Base-by-base conservation (phyloP, 2,113 vertebrate species). In the Gadus macrocephalus region DNA sequence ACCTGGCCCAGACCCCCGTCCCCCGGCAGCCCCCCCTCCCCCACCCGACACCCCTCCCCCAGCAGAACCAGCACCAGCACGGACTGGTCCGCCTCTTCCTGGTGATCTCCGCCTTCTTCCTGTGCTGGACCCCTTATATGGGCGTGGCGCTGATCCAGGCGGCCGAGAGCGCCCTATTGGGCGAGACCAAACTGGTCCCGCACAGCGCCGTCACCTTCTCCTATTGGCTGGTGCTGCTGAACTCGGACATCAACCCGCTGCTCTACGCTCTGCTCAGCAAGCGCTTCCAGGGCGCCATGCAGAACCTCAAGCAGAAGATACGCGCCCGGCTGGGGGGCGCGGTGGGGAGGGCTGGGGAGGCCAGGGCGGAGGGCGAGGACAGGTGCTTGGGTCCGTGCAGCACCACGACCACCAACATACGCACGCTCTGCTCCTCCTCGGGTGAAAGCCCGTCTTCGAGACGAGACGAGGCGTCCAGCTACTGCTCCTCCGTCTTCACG, bases 181-280 rank as follows among this genome's bases (percentile, higher is more conserved):
- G 83, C n/a, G 71, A 65, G 2, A 68, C 84, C 65, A 90, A 75
- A 56, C 77, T 87, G 0, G 76, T 94, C 19, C 90, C 93, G 0
- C 73, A 85, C 2, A 83, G 78, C 2, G 89, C 83, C 2, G 70
- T 94, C 0, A 94, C 92, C 28, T 86, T 91, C 55, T 93, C 90
- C 0, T 92, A 93, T 81, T 93, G 89, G 89, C 84, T 94, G 69
- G 79, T 92, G 64, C 73, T 94, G 73, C 85, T 93, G 64, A 94
- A 93, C 86, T 94, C 92, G 0, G 91, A 91, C 83, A 90, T 94
- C 73, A 94, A 93, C 64, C 93, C 92, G 5, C 79, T 94, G 42
- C 79, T 94, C 14, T 94, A 94, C 3, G 92, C 91, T 14, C 87
- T 94, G 69, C 90, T 94, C 2, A 94, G 93, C 82, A 89, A 90